Percentiles rank a stretch among this genome's conserved stretches.
phyloP scores from a whole-genome alignment of 37 sponge, comb jelly and placozoan species.

The Agelas oroides region DNA sequence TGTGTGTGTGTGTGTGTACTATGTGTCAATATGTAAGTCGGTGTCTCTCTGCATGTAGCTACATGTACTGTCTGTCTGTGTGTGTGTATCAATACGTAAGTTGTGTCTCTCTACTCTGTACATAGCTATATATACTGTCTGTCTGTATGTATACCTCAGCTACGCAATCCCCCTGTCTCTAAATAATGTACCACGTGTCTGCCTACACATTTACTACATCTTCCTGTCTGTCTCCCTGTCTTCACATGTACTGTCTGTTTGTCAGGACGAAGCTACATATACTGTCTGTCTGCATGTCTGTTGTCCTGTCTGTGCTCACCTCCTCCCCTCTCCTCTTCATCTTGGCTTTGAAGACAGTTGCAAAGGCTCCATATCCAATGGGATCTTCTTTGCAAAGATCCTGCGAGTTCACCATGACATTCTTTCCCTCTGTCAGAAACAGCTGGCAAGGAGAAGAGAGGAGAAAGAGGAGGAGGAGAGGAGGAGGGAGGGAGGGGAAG shows the following conservation, averaged over 20 bases:
- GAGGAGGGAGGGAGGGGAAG: neutral
- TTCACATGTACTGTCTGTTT: neutral
- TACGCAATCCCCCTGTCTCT: no score
- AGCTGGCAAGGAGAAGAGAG: conserved; percentile 20
- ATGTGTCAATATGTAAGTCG: no score
- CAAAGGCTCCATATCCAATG: conserved; percentile 68
- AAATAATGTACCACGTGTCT: no score
- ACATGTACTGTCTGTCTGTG: no score
- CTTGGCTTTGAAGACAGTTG: conserved; percentile 61
- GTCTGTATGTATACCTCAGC: no score
- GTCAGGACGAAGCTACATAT: no score
- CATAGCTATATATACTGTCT: no score
- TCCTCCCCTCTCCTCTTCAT: conserved; percentile 14
- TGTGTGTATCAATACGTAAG: no score
- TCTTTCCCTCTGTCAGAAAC: conserved; percentile 57
- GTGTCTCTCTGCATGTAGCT: no score
- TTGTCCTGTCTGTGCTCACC: neutral
- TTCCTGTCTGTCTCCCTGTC: neutral
- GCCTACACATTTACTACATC: neutral
- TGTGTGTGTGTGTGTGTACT: neutral
- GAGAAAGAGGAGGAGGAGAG: no score
- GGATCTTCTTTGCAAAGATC: conserved; percentile 28
- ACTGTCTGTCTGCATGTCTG: neutral
- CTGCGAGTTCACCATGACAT: conserved; percentile 39
- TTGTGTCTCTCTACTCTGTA: no score